Evolutionary conservation across 1,140 invertebrate species (phyloP).

Genomic region (Hycleus phaleratus): DNA sequence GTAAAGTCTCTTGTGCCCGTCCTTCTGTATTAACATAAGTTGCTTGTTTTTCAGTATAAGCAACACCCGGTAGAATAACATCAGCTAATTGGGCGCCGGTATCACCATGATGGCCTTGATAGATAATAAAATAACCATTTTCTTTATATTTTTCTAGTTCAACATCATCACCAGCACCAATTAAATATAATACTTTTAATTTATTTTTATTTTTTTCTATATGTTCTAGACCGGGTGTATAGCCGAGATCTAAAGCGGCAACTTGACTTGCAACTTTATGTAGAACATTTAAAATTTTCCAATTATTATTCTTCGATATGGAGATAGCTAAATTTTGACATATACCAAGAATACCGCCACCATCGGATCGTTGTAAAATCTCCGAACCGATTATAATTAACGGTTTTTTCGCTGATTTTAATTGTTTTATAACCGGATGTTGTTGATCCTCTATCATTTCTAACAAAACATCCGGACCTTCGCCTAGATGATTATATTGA

Average conservation of each 20-base stretch:
- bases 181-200: slow-evolving; percentile 77
- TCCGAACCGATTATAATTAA: slow-evolving; percentile 88
- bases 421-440: slow-evolving; percentile 66
- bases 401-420: slow-evolving; percentile 78
- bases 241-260: slow-evolving; percentile 93
- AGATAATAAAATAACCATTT: slow-evolving; percentile 81
- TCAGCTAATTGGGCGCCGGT: slow-evolving; percentile 88
- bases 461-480: slow-evolving; percentile 62
- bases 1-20: slow-evolving; percentile 84
- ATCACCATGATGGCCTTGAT: slow-evolving; percentile 97
- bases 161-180: slow-evolving; percentile 84
- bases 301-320: slow-evolving; percentile 41
- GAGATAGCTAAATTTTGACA: slow-evolving; percentile 61
- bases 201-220: slow-evolving; percentile 49
- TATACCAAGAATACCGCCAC: slow-evolving; percentile 65
- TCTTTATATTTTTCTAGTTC: slow-evolving; percentile 50
- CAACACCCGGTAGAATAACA: slow-evolving; percentile 89
- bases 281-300: slow-evolving; percentile 82
- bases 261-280: slow-evolving; percentile 87
- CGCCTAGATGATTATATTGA: slow-evolving; percentile 85
- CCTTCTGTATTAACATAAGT: slow-evolving; percentile 98
- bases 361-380: slow-evolving; percentile 72
- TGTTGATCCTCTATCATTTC: slow-evolving; percentile 60
- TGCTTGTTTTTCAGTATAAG: slow-evolving; percentile 96
- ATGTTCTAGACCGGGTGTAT: slow-evolving; percentile 66